Base-by-base conservation (phyloP, 2,888 invertebrate species). In the Limnephilus marmoratus region DNA sequence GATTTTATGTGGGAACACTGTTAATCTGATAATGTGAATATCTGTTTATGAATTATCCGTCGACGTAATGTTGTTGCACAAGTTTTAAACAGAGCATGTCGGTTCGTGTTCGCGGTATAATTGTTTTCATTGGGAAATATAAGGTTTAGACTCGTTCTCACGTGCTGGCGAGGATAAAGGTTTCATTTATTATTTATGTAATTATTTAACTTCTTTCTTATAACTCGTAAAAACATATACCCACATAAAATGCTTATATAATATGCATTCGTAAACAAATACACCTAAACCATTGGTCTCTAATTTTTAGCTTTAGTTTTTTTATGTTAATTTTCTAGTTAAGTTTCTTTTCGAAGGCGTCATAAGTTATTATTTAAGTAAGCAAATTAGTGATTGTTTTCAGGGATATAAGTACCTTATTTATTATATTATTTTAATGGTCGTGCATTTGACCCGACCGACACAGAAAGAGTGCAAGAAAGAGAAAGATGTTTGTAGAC, bases 41-140 rank as follows among this genome's bases (percentile, higher is more conserved):
- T 87, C 81, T 68, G 9, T 68, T 9, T 68, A 68, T 68, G 68
- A 68, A 91, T 81, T 91, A 86, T 81, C 37, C 49, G 68, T 49
- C 29, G 81, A 85, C 81, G 81, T 91, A 85, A 81, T 87, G 81
- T 80, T 80, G 91, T 91, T 91, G 87, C 91, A 87, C 82, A 86
- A 91, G 86, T 68, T 68, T 81, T 31, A 91, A 91, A 91, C 87
- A 91, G 91, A 91, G 91, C 91, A 91, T 91, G 91, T 91, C 91
- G 87, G 87, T 41, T 87, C 87, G 91, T 87, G 91, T 41, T 91
- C 34, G 87, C 81, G 87, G 53, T 91, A 87, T 86, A 68, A 68
- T 68, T 41, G 31, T 41, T 91, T 91, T 41, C 68, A 85, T 90
- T 85, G 29, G 82, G 90, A 90, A 80, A 90, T 41, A 29, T 83